Evolutionary conservation across 2,888 invertebrate species (phyloP).

Genomic region (Crocallis elinguaria): DNA sequence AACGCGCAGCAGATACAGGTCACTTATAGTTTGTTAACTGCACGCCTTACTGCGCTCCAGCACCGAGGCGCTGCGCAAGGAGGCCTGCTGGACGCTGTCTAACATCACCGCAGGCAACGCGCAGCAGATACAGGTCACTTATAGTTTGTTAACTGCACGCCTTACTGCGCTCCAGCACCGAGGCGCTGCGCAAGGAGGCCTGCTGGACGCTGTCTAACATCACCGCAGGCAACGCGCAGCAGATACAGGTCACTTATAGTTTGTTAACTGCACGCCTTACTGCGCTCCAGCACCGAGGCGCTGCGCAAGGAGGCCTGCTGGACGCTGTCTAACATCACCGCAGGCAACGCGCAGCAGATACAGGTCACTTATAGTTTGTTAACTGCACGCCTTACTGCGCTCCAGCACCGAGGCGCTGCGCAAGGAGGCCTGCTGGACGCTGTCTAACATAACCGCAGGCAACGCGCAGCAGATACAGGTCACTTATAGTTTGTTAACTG

Average conservation of each 20-base stretch:
- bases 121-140: conserved; percentile 92
- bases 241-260: conserved; percentile 90
- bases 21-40: conserved; percentile 66
- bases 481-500: conserved; percentile 69
- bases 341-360: conserved; percentile 97
- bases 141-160: conserved; percentile 86
- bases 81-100: conserved; percentile 98
- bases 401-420: conserved; percentile 93
- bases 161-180: conserved; percentile 89
- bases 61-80: conserved; percentile 95
- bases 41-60: conserved; percentile 88
- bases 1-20: conserved; percentile 97
- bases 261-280: conserved; percentile 86
- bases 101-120: conserved; percentile 98
- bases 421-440: conserved; percentile 98
- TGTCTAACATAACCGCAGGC: conserved; percentile 98
- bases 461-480: conserved; percentile 97
- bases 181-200: conserved; percentile 96
- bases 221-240: conserved; percentile 96
- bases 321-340: conserved; percentile 98
- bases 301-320: conserved; percentile 98
- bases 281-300: conserved; percentile 92
- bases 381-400: conserved; percentile 88
- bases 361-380: conserved; percentile 86
- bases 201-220: conserved; percentile 99